These are phyloP conservation scores for Engraulis encrasicolus DNA, from an alignment of 2,113 vertebrate genomes.

Conservation along the genomic window DNA sequence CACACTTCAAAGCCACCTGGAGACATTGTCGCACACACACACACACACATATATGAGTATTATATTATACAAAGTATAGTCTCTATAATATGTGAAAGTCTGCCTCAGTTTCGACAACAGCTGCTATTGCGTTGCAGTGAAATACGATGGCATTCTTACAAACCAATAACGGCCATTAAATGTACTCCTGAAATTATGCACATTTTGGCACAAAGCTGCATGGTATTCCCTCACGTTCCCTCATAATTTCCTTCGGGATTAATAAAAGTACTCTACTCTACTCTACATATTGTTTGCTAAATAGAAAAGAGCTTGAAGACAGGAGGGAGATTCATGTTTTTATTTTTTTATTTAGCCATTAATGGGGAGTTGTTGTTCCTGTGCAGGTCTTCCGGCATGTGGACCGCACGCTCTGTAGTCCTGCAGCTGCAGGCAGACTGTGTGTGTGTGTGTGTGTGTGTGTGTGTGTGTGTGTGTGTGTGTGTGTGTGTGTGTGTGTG, in stretches of 20 bases:
- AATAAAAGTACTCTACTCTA: too few species aligned
- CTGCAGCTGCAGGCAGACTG: too few species aligned
- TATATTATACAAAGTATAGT: too few species aligned
- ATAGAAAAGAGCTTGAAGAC: constrained; percentile 12
- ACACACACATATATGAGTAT: too few species aligned
- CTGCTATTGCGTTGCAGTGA: not conserved
- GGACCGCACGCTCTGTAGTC: constrained; percentile 53
- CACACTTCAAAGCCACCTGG: not conserved
- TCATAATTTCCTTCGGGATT: too few species aligned
- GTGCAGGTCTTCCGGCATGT: constrained; percentile 49
- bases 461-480: too few species aligned
- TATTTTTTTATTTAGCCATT: constrained; percentile 21
- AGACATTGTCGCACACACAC: not conserved
- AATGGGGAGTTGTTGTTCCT: constrained; percentile 55
- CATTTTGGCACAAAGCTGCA: not conserved
- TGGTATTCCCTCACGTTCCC: not conserved
- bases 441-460: too few species aligned
- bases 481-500: too few species aligned
- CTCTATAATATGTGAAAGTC: not conserved
- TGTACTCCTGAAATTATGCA: constrained; percentile 23
- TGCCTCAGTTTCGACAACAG: not conserved
- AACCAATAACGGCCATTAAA: not conserved
- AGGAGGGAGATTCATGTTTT: not conserved
- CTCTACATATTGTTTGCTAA: not conserved
- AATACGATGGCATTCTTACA: not conserved